Evolutionary conservation across 2,113 vertebrate genomes (phyloP).

Genomic region (Labeo catla): DNA sequence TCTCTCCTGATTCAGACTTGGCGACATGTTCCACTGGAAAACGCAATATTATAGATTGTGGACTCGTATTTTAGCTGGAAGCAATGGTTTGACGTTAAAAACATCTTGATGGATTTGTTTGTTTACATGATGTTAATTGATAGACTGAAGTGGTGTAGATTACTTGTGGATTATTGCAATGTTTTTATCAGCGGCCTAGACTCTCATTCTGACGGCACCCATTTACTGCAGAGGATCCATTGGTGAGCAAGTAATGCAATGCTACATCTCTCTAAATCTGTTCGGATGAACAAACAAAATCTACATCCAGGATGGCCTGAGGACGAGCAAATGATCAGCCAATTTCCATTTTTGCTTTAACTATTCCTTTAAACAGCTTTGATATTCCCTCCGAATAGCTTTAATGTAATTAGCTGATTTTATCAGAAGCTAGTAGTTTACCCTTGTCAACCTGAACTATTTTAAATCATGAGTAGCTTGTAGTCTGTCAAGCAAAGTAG

Average conservation of each 20-base stretch:
- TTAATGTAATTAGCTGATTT: not conserved
- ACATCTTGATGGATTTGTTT: not conserved
- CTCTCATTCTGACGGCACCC: not conserved
- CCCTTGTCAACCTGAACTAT: not conserved
- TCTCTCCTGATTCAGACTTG: not conserved
- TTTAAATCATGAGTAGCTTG: not conserved
- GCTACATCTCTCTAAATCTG: no score
- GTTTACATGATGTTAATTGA: not conserved
- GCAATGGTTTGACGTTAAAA: not conserved
- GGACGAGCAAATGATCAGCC: no score
- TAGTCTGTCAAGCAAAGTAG: not conserved
- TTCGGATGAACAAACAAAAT: not conserved
- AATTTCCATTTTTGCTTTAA: not conserved
- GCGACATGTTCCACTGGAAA: not conserved
- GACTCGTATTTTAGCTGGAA: not conserved
- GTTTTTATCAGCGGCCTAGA: not conserved
- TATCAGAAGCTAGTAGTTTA: not conserved
- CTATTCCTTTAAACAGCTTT: not conserved
- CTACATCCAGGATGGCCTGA: no score
- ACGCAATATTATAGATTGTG: no score
- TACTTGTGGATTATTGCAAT: not conserved
- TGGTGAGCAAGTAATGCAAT: no score
- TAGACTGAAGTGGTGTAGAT: not conserved
- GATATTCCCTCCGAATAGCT: not conserved
- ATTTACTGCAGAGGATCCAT: not conserved